Base-by-base conservation (phyloP, 2,113 vertebrate genomes). In the Xiphophorus maculatus region DNA sequence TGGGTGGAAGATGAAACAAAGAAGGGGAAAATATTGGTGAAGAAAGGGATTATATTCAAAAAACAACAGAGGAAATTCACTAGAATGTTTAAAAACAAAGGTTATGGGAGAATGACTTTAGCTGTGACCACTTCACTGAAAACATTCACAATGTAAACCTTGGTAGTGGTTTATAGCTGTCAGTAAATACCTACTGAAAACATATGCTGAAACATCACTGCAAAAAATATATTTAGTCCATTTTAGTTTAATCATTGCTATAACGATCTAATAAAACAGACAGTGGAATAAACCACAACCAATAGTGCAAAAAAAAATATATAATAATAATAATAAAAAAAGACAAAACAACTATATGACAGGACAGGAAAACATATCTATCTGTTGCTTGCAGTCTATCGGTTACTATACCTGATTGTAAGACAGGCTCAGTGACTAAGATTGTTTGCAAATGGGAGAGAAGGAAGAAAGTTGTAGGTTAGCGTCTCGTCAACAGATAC, bases 381-480 rank as follows among this genome's bases (percentile, higher is more conserved):
- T 87, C 75, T 84, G 82, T 54, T 81, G 30, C 42, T 61, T 79
- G 48, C 28, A 71, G 72, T 75, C 71, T 65, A 40, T 65, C 79
- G 80, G 78, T 88, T 95, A 97, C 96, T 94, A 86, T 99, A 99
- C 98, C 98, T 99, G 98, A 99, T 96, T 99, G 98, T 74, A 99
- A 96, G 74, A 97, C 95, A 84, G 97, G 96, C 90, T 99, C 98
- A 95, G 97, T 97, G 93, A 99, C 98, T 99, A 94, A 95, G 5
- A 94, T 94, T 93, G 92, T 95, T 93, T 78, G 90, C 93, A 93
- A 95, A 79, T 66, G 80, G 79, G 66, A 84, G 82, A 90, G 58
- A 90, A 85, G 60, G 84, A 67, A 88, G 77, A 92, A 69, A 93
- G 83, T 88, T 84, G 83, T 64, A 79, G 65, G 90, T 93, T 93